Evolutionary conservation across 2,888 invertebrate genomes (phyloP), one percentile per base, ranked within the genome.

Genomic region (Silvanus unidentatus): DNA sequence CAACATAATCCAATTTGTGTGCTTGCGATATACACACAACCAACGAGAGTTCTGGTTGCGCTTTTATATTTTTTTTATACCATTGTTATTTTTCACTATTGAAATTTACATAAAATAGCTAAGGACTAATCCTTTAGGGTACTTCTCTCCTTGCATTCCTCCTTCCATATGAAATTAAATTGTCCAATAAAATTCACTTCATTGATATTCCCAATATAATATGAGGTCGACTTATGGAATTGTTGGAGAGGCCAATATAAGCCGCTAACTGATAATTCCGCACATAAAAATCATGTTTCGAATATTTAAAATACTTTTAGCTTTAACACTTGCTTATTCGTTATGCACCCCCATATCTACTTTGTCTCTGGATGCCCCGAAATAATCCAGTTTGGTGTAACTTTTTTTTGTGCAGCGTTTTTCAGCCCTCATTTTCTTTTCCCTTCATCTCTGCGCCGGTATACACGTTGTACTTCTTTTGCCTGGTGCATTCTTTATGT

Each of bases 301-400:
- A 54, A 56, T 54, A 57, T 53, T 54, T 47, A 49, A 55, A 52
- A 47, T 44, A 43, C 49, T 50, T 43, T 57, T 50, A 57, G 54
- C 58, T 55, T 58, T 58, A 60, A 58, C 62, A 58, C 55, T 57
- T 48, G 56, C 60, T 60, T 60, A 62, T 65, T 65, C 61, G 57
- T 64, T 62, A 66, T 64, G 62, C 64, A 64, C 64, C 64, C 64
- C 54, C 47, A 47, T n/a, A 28, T 28, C 49, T 50, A 52, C 54
- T 57, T 57, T 57, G 58, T 59, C 58, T 59, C 44, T 43, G 50
- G 42, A 46, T 53, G 53, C 55, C 52, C 55, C 52, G 53, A 58
- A 60, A 57, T 65, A 64, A 66, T 66, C 61, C 60, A 62, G 61
- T 64, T 63, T 62, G 55, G 51, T 55, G 32, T 53, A 58, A 64